Base-by-base conservation (phyloP, 2,113 vertebrate genomes). In the Dendrocopos noguchii region DNA sequence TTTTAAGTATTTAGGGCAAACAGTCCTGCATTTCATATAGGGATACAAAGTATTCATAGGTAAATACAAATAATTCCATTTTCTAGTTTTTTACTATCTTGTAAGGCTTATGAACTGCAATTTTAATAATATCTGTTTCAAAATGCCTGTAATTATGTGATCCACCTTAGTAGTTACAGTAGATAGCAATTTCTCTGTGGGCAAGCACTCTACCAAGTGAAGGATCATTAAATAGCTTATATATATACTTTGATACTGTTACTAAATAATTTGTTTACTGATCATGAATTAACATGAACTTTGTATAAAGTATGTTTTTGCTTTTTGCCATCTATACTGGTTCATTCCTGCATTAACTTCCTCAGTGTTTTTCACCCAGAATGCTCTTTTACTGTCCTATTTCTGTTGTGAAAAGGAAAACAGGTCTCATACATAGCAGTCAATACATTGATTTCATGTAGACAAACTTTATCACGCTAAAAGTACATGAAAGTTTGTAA, bases 401-500 rank as follows among this genome's bases (percentile, higher is more conserved):
- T 84, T 75, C n/a, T 88, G 4, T 39, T 50, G 8, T 12, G 80
- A 55, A 91, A 55, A 65, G 39, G 0, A 59, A 50, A 24, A 29
- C 7, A 10, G 6, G 53, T 61, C 8, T 79, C 63, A 56, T 25
- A 55, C 2, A 8, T 21, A 46, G 17, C 14, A 80, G 25, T 50
- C 64, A 84, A 31, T 19, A 55, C 18, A 80, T 59, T 80, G 3
- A 65, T 85, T 82, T 90, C 6, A 66, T 50, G 70, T 75, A 72
- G 67, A 59, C 9, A 66, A 71, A 65, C 6, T 73, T 89, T 59
- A 60, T 64, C 5, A 4, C 28, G 66, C 12, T 66, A 61, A 74
- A 81, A 87, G 44, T 36, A 80, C 92, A 88, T 25, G 7, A 84
- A 90, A 96, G 88, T 84, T 52, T 5, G 0, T 85, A 64, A 76